A percentile compares a stretch with the other conserved stretches of the same genome.
These are phyloP conservation scores for Popillia japonica DNA, from an alignment of 1,140 invertebrate genomes.

Conservation along the genomic window DNA sequence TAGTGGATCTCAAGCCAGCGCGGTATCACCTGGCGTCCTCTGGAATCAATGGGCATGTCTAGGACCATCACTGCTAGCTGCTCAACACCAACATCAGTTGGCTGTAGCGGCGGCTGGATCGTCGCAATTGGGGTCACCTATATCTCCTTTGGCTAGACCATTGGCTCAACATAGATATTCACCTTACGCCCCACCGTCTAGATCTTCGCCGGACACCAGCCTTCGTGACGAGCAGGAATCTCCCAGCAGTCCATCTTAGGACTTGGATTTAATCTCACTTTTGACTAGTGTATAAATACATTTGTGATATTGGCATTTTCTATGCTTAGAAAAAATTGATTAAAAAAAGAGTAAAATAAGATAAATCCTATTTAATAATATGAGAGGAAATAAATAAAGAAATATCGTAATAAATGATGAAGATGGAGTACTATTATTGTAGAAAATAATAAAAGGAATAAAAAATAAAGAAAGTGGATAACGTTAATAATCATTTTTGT, in stretches of 20 bases:
- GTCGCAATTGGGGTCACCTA: slow-evolving; percentile 64
- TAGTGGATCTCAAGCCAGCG: slow-evolving; percentile 57
- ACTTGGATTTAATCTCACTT: neutral
- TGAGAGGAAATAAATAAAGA: neutral
- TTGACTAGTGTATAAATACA: slow-evolving; percentile 17
- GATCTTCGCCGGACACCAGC: slow-evolving; percentile 66
- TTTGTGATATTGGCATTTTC: slow-evolving; percentile 37
- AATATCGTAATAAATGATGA: neutral
- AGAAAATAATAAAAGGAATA: no score
- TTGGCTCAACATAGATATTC: slow-evolving; percentile 67
- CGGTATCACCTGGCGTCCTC: slow-evolving; percentile 60
- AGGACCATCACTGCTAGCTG: slow-evolving; percentile 63
- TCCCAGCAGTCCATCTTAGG: slow-evolving; percentile 66
- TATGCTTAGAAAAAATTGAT: slow-evolving; percentile 28
- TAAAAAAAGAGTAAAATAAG: neutral
- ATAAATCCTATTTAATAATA: slow-evolving; percentile 11
- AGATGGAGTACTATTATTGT: slow-evolving; percentile 18
- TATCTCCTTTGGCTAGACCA: slow-evolving; percentile 61
- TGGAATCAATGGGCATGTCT: slow-evolving; percentile 72
- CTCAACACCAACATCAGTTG: slow-evolving; percentile 59
- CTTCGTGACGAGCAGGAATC: slow-evolving; percentile 61
- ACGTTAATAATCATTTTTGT: slow-evolving; percentile 14
- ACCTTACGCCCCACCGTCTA: slow-evolving; percentile 63
- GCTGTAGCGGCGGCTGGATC: slow-evolving; percentile 59
- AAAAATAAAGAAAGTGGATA: neutral